Conservation (phyloP, 1,140 invertebrate species). For the Drosophila tristis region DNA sequence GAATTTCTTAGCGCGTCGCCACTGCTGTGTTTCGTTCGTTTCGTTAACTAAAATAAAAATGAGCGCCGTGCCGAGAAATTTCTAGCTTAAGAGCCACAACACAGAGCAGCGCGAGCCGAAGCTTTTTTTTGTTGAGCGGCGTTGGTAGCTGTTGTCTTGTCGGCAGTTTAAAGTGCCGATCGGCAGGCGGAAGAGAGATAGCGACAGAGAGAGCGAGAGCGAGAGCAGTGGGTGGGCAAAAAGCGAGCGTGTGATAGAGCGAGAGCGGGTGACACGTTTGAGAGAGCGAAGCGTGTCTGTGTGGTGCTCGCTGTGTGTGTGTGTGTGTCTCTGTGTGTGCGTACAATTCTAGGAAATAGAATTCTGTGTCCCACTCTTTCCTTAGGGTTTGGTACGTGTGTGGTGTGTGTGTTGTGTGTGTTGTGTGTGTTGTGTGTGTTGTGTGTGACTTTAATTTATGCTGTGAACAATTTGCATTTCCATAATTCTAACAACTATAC, state of each 20-base stretch:
- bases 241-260: too few relatives aligned
- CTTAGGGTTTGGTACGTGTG: conserved; percentile 7
- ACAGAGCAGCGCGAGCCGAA: conserved; percentile 49
- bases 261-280: neutral
- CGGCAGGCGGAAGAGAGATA: neutral
- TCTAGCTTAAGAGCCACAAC: conserved; percentile 40
- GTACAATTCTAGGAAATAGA: conserved; percentile 72
- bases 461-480: conserved; percentile 48
- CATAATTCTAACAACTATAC: conserved; percentile 40
- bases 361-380: conserved; percentile 38
- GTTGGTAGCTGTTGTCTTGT: conserved; percentile 14
- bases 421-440: conserved; percentile 22
- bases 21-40: conserved; percentile 70
- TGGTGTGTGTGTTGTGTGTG: neutral
- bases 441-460: conserved; percentile 70
- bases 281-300: conserved; percentile 38
- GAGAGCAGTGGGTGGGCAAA: conserved; percentile 1
- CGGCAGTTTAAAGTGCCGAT: conserved; percentile 58
- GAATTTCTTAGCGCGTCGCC: conserved; percentile 56
- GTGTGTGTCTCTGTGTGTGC: conserved; percentile 14
- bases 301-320: conserved; percentile 19
- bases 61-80: conserved; percentile 49
- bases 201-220: conserved; percentile 24
- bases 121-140: conserved; percentile 12
- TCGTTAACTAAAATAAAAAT: conserved; percentile 79